Percentiles rank a stretch among this genome's conserved stretches.
phyloP scores from a whole-genome alignment of 2,113 vertebrate genomes.

The Caretta caretta region DNA sequence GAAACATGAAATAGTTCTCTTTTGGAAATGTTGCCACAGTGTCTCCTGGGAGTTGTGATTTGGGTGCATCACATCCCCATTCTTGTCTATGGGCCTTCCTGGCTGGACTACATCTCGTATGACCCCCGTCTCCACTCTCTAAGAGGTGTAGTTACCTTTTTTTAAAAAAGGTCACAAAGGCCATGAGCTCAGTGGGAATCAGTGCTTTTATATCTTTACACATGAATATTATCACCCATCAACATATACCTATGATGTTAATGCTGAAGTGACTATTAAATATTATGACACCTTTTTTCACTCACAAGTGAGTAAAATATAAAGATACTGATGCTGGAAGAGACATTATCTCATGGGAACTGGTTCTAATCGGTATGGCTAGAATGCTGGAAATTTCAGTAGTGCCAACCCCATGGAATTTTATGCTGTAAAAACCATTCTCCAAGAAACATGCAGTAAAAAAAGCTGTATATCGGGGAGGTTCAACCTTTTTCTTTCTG shows the following conservation, averaged over 20 bases:
- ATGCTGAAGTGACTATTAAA: slow-evolving; percentile 36
- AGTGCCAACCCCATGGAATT: neutral
- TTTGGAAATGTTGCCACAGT: neutral
- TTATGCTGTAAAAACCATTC: neutral
- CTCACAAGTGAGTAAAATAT: neutral
- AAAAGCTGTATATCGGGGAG: neutral
- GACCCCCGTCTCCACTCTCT: neutral
- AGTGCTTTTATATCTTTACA: neutral
- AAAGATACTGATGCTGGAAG: neutral
- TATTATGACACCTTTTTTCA: slow-evolving; percentile 36
- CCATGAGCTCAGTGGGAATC: neutral
- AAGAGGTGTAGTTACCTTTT: neutral
- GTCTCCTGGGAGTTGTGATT: neutral
- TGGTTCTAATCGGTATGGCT: neutral
- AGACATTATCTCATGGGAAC: neutral
- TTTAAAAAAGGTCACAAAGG: neutral
- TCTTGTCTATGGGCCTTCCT: neutral
- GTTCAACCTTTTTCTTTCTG: no score
- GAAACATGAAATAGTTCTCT: neutral
- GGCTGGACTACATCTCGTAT: neutral
- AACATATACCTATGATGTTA: slow-evolving; percentile 11
- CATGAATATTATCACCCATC: neutral
- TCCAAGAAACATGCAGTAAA: neutral
- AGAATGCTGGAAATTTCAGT: slow-evolving; percentile 10
- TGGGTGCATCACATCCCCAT: neutral